Evolutionary conservation across 2,113 vertebrate genomes (phyloP).

Genomic region (Brachyistius frenatus): DNA sequence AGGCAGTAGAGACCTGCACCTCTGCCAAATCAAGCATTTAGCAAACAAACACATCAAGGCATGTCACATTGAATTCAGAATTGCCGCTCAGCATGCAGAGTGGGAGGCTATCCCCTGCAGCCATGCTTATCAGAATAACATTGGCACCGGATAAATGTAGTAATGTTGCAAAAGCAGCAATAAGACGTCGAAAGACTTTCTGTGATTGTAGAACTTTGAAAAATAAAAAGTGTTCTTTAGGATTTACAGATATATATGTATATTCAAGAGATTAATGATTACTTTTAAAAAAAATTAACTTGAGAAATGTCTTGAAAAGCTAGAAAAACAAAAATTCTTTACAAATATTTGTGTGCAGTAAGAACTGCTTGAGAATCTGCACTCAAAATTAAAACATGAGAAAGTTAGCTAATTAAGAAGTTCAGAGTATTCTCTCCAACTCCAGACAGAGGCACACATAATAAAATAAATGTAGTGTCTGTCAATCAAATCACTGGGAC

Average conservation of each 20-base stretch:
- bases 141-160: constrained; percentile 62
- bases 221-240: neutral
- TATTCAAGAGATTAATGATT: neutral
- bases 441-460: constrained; percentile 51
- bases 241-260: neutral
- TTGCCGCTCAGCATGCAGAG: constrained; percentile 64
- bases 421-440: constrained; percentile 58
- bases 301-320: constrained; percentile 14
- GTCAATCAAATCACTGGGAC: constrained; percentile 76
- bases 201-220: constrained; percentile 27
- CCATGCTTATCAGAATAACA: constrained; percentile 73
- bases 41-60: constrained; percentile 75
- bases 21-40: constrained; percentile 78
- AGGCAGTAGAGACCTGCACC: constrained; percentile 63
- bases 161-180: constrained; percentile 53
- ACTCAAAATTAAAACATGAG: constrained; percentile 51
- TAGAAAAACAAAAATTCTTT: neutral
- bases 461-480: constrained; percentile 59
- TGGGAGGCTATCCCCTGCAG: constrained; percentile 74
- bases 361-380: constrained; percentile 6
- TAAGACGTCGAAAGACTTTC: constrained; percentile 46
- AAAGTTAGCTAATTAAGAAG: constrained; percentile 74
- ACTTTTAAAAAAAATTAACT: constrained; percentile 24
- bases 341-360: constrained; percentile 19
- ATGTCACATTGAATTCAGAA: constrained; percentile 68